Evolutionary conservation across 2,888 invertebrate genomes (phyloP), one percentile per base, ranked within the genome.

Genomic region (Cotesia congregata): DNA sequence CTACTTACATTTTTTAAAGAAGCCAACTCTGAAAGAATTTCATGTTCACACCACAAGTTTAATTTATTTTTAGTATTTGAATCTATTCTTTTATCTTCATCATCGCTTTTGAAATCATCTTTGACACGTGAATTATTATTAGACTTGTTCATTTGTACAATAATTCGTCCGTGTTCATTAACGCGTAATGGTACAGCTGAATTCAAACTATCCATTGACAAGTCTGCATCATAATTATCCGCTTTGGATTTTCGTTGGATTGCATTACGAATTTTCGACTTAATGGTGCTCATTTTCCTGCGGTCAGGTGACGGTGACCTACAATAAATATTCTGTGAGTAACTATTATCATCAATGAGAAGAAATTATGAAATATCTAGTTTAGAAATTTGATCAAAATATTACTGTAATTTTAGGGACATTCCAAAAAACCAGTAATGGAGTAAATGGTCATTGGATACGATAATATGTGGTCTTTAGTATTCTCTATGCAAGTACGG

Each of bases 131-230:
- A n/a, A n/a, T 77, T 77, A 41, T 78, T 78, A 61, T 70, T 75
- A 50, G 64, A 62, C 61, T 77, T 81, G 39, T 82, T 78, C 6
- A 83, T 82, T 64, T 85, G 87, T 73, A 88, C 86, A 82, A 90
- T 90, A 80, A 91, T 90, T 84, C 91, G 90, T 5, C 91, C 91
- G 67, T 92, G 87, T 64, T 92, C 91, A 80, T 92, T 93, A 30
- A 91, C 90, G 84, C 93, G 90, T 86, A 90, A 88, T 38, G 90
- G 92, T 79, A 91, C 85, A 40, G 92, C 80, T 2, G 87, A 88
- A 74, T 87, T 88, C 2, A 88, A 78, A 75, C 86, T 88, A 62
- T 88, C 88, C 88, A 88, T 88, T 1, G 88, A 88, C 3, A 87
- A 78, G 76, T 88, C 88, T 1, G 87, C 87, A 64, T 88, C 88